Evolutionary conservation across 2,797 vertebrate genomes (phyloP), one percentile per base, ranked within the genome.

Genomic region (Phyllotis vaccarum): DNA sequence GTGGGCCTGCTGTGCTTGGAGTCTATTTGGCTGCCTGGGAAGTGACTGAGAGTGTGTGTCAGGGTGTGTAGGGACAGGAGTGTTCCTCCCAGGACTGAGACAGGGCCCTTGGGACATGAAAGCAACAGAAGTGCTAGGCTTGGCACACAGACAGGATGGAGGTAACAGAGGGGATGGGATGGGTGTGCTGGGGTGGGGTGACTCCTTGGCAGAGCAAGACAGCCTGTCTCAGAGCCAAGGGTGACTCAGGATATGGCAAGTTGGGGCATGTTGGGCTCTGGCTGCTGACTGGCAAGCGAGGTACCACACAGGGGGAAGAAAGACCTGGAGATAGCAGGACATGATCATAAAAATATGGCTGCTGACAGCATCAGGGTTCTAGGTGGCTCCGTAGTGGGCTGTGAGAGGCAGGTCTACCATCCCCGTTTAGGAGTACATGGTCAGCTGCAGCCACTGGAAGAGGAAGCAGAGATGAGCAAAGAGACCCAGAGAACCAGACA

Each of bases 391-490:
- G 9, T 0, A 31, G 87, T 1, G 0, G 72, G 92, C 16, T 31
- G 49, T 29, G 85, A 64, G n/a, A 56, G 43, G 49, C 13, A 72
- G 85, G 40, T 76, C 95, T n/a, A 66, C 22, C 34, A 21, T 17
- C 83, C 66, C 40, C 46, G 0, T 89, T 99, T 98, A 99, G 1
- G 99, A 99, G 87, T 99, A 99, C 99, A 99, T 99, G 1, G 99
- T 99, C 97, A 99, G 97, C 98, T 99, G 99, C 34, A 99, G 98
- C 99, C 99, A 99, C 99, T 99, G 98, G 76, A 56, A 93, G 27
- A 95, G 46, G 95, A 76, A 98, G 74, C n/a, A n/a, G 49, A 24
- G 29, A 17, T 96, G 34, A 95, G 85, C n/a, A 52, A n/a, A 52
- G 43, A 34, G 70, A 11, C 9, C 43, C 5, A 2, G 43, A 74